A percentile compares a stretch with the other conserved stretches of the same genome.
Conservation (phyloP, 1,140 invertebrate genomes). For the Ceratosolen fusciceps region DNA sequence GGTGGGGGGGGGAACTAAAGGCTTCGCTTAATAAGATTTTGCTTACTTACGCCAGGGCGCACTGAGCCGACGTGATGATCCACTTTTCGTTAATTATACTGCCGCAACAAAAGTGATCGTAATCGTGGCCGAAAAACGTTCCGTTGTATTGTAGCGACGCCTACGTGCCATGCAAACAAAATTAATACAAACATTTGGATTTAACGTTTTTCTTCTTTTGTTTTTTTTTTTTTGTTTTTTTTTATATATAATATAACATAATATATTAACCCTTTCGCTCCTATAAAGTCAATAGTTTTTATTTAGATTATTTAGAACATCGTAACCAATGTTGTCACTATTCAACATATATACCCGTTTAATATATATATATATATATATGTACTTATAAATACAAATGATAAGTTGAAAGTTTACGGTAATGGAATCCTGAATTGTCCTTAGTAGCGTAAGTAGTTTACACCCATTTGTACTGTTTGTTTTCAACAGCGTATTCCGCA, state of each 20-base stretch:
- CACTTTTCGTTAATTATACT: conserved; percentile 67
- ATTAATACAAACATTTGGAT: no score
- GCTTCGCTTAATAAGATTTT: not conserved
- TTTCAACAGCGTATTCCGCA: not conserved
- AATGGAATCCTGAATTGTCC: not conserved
- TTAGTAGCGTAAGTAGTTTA: not conserved
- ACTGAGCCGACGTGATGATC: conserved; percentile 70
- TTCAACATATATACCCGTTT: no score
- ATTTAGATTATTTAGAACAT: no score
- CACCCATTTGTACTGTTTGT: not conserved
- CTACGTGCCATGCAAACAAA: conserved; percentile 34
- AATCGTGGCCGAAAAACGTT: conserved; percentile 60
- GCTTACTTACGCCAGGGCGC: conserved; percentile 48
- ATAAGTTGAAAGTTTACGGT: not conserved
- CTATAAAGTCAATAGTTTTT: no score
- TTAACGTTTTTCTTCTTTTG: no score
- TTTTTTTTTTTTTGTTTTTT: no score
- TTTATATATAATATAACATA: no score
- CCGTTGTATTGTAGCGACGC: conserved; percentile 60
- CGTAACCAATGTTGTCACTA: no score
- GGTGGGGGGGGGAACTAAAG: not conserved
- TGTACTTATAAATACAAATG: no score
- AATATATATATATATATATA: no score
- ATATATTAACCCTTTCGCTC: no score
- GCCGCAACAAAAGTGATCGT: conserved; percentile 72